Percentiles rank a stretch among this genome's conserved stretches.
Conservation (phyloP, 2,888 invertebrate genomes). For the Pasiphila rectangulata region DNA sequence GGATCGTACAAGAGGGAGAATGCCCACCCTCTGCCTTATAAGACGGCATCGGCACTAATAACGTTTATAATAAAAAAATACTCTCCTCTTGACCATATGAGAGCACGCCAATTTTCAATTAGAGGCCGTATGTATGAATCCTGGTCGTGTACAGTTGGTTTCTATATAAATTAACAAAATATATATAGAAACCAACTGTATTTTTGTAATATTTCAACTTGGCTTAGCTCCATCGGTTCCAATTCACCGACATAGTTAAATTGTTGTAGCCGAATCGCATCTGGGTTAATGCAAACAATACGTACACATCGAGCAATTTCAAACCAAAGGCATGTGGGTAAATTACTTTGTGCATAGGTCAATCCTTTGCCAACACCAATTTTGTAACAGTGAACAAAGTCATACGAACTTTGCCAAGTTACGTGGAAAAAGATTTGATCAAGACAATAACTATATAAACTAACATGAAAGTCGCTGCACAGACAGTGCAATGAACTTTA, state of each 20-base stretch:
- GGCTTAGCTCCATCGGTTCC: slow-evolving; percentile 47
- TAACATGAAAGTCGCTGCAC: not conserved
- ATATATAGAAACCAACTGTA: too few relatives aligned
- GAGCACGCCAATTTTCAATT: too few relatives aligned
- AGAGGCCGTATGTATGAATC: too few relatives aligned
- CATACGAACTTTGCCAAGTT: not conserved
- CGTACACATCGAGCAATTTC: slow-evolving; percentile 20
- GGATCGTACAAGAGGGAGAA: too few relatives aligned
- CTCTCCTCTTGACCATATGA: too few relatives aligned
- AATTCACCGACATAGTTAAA: slow-evolving; percentile 36
- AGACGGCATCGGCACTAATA: too few relatives aligned
- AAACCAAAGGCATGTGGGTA: slow-evolving; percentile 19
- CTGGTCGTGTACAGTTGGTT: too few relatives aligned
- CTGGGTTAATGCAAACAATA: slow-evolving; percentile 45
- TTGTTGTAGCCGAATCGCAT: slow-evolving; percentile 39
- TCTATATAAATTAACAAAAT: too few relatives aligned
- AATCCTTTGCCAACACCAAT: slow-evolving; percentile 9
- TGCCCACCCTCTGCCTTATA: too few relatives aligned
- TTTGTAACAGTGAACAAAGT: slow-evolving; percentile 10
- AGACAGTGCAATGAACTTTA: slow-evolving; percentile 6
- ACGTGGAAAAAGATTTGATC: not conserved
- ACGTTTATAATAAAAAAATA: too few relatives aligned
- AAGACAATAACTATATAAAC: not conserved
- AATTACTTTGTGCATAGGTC: slow-evolving; percentile 14
- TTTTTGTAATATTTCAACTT: slow-evolving; percentile 38